Base-by-base conservation (phyloP, 2,888 invertebrate genomes). In the Athripsodes cinereus region DNA sequence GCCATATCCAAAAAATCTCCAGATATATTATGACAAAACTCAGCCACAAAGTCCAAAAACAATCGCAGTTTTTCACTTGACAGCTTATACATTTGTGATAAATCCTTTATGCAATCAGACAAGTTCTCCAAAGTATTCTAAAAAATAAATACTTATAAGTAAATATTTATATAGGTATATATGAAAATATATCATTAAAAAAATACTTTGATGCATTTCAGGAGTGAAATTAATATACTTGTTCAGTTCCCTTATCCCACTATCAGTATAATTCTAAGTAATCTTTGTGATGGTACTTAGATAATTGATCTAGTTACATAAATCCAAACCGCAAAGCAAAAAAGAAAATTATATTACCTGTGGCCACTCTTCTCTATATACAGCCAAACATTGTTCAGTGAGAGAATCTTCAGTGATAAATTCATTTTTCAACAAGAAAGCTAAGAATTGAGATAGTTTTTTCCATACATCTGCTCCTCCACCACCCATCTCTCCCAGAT, bases 361-460 rank as follows among this genome's bases (percentile, higher is more conserved):
- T 0, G 81, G 71, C 87, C 87, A 88, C 59, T 86, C 84, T 63
- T 81, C 79, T 64, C 84, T 79, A 58, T 87, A 86, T 13, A 89
- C 78, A 1, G 83, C 81, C 35, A 87, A 72, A 65, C 86, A 86
- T 65, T 87, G 83, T 52, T 83, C 80, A 64, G 86, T 86, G 10
- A 89, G 69, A 1, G 78, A 74, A 49, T 85, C 83, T 16, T 84
- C 75, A 2, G 73, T 79, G 60, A 89, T 67, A 52, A 87, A 75
- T 20, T 80, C 70, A 48, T 80, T 72, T 6, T 75, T 73, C 52
- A 88, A 68, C 67, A 88, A 62, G 58, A 71, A 72, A 55, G 76
- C 69, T 1, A 83, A 63, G 2, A 81, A 67, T 0, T 69, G 67
- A 0, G 76, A 73, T 64, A 82, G 66, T 0, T 74, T 68, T 1